Percentiles rank a stretch among this genome's conserved stretches.
Evolutionary conservation across 2,113 vertebrate genomes (phyloP).

Genomic region (Mionectes macconnelli): DNA sequence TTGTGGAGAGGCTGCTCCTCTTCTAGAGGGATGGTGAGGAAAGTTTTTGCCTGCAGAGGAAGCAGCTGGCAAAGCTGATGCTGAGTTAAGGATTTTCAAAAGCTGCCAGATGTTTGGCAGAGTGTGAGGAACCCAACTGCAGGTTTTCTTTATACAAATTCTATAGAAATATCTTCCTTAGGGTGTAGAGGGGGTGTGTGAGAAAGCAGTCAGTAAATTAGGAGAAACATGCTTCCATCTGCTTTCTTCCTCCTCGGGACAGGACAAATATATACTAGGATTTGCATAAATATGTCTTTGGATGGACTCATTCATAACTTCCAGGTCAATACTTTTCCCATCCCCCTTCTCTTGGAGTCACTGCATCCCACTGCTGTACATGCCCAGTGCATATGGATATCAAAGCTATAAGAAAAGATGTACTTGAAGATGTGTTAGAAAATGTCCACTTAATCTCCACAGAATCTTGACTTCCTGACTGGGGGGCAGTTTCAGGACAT

Average conservation of each 20-base stretch:
- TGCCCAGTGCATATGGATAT: background rate
- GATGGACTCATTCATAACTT: background rate
- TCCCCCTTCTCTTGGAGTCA: background rate
- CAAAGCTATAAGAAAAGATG: background rate
- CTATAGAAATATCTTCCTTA: background rate
- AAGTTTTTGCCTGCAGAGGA: background rate
- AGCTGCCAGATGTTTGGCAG: background rate
- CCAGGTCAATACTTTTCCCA: background rate
- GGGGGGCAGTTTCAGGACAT: background rate
- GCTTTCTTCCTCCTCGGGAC: background rate
- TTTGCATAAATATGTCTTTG: background rate
- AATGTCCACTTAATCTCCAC: background rate
- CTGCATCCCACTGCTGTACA: background rate
- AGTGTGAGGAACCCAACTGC: background rate
- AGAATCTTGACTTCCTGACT: background rate
- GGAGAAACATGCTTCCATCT: background rate
- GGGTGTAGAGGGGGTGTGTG: background rate
- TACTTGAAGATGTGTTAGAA: background rate
- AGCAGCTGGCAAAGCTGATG: background rate
- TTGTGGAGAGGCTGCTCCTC: background rate
- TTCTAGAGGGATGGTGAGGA: background rate
- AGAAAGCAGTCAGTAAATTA: constrained; percentile 3
- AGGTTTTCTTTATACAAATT: background rate
- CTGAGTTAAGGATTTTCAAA: background rate
- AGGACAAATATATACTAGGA: background rate